Percentiles rank a stretch among this genome's conserved stretches.
These are phyloP conservation scores for Sepioteuthis lessoniana DNA, from an alignment of 2,888 invertebrate species.

Conservation along the genomic window DNA sequence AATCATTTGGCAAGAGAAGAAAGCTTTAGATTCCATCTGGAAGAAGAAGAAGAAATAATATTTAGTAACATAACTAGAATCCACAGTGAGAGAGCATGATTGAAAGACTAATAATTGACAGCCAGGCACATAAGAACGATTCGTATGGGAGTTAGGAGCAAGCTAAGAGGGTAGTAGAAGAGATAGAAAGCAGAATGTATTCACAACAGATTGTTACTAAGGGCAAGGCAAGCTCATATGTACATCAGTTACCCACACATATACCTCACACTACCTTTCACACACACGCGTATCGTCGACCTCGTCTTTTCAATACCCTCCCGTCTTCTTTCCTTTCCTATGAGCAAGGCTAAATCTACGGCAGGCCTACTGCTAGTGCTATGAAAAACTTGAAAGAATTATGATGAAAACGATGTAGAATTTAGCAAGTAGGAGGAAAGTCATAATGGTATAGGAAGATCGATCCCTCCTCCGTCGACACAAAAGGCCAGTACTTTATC, in stretches of 20 bases:
- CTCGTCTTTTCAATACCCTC: neutral
- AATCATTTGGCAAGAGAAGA: neutral
- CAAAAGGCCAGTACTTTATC: too few species aligned
- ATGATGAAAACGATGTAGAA: slow-evolving; percentile 19
- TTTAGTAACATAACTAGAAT: neutral
- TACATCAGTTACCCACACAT: neutral
- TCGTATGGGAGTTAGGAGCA: too few species aligned
- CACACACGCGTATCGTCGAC: neutral
- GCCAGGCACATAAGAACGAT: too few species aligned
- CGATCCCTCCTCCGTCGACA: neutral
- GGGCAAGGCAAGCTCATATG: slow-evolving; percentile 25
- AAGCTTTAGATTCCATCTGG: neutral
- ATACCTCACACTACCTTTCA: too few species aligned
- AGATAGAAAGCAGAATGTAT: slow-evolving; percentile 12
- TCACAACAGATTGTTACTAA: slow-evolving; percentile 33
- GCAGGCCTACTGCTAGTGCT: neutral
- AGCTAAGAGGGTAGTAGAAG: neutral
- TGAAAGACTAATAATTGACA: too few species aligned
- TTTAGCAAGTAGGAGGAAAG: neutral
- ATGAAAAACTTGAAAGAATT: neutral
- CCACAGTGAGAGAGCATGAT: too few species aligned
- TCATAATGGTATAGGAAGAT: neutral
- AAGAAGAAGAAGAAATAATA: neutral
- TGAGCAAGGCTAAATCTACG: neutral
- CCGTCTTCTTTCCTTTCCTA: neutral